A percentile compares a stretch with the other conserved stretches of the same genome.
Conservation (phyloP, 2,888 invertebrate genomes). For the Campopleginae sp. region DNA sequence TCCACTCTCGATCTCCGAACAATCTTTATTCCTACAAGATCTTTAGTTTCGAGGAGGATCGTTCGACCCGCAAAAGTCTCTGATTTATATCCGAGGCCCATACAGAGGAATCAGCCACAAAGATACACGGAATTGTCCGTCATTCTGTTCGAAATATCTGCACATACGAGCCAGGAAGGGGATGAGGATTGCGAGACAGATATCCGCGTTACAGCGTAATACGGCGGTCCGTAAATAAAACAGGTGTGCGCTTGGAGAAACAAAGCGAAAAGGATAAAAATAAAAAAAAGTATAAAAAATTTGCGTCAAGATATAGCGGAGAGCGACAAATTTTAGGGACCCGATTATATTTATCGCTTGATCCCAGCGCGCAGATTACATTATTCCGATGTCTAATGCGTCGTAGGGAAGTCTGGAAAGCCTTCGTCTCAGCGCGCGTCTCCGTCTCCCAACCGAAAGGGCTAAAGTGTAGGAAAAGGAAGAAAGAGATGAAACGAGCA, state of each 20-base stretch:
- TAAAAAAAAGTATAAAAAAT: conserved; percentile 2
- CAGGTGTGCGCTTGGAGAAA: conserved; percentile 34
- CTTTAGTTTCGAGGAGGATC: neutral
- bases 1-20: neutral
- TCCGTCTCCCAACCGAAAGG: conserved; percentile 24
- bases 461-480: conserved; percentile 52
- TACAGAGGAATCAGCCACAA: conserved; percentile 22
- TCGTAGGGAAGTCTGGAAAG: conserved; percentile 63
- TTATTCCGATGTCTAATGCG: conserved; percentile 78
- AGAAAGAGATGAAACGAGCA: conserved; percentile 36
- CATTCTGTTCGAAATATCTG: neutral
- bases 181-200: neutral
- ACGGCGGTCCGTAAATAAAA: conserved; percentile 42
- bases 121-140: neutral
- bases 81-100: conserved; percentile 61
- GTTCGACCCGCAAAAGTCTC: conserved; percentile 52
- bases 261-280: conserved; percentile 1
- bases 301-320: conserved; percentile 61
- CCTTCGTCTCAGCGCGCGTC: conserved; percentile 62
- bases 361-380: conserved; percentile 76
- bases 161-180: neutral
- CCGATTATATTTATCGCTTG: conserved; percentile 79
- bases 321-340: conserved; percentile 75
- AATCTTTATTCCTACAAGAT: neutral
- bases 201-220: conserved; percentile 5